A percentile compares a stretch with the other conserved stretches of the same genome.
These are phyloP conservation scores for Sipha flava DNA, from an alignment of 1,140 invertebrate species.

Conservation along the genomic window DNA sequence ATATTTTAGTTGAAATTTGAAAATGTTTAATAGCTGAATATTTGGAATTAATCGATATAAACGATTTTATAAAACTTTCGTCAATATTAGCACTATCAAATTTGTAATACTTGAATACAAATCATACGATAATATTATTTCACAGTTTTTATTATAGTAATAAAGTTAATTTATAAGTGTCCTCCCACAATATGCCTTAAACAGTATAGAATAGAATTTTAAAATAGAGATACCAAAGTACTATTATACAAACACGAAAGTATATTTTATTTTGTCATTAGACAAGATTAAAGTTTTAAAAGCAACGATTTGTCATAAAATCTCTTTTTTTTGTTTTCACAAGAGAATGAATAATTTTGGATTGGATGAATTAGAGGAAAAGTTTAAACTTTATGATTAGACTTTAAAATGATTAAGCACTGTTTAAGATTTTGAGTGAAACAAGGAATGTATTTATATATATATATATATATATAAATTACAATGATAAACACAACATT, in stretches of 20 bases:
- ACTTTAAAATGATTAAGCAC: neutral
- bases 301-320: neutral
- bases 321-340: neutral
- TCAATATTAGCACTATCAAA: too few relatives aligned
- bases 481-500: too few relatives aligned
- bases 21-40: too few relatives aligned
- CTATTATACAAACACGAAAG: neutral
- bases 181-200: neutral
- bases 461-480: too few relatives aligned
- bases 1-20: too few relatives aligned
- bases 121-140: too few relatives aligned
- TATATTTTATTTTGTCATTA: conserved; percentile 6
- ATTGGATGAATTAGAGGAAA: too few relatives aligned
- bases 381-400: neutral
- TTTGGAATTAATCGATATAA: too few relatives aligned
- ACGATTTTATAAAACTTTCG: too few relatives aligned
- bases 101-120: too few relatives aligned
- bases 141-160: conserved; percentile 12
- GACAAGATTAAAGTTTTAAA: neutral
- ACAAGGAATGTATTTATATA: too few relatives aligned
- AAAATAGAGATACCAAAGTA: neutral
- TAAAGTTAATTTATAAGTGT: conserved; percentile 15
- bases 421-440: too few relatives aligned
- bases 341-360: neutral
- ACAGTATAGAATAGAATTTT: neutral